Percentiles rank a stretch among this genome's conserved stretches.
These are phyloP conservation scores for Trogon melanurus DNA, from an alignment of 2,113 vertebrate genomes.

Conservation along the genomic window DNA sequence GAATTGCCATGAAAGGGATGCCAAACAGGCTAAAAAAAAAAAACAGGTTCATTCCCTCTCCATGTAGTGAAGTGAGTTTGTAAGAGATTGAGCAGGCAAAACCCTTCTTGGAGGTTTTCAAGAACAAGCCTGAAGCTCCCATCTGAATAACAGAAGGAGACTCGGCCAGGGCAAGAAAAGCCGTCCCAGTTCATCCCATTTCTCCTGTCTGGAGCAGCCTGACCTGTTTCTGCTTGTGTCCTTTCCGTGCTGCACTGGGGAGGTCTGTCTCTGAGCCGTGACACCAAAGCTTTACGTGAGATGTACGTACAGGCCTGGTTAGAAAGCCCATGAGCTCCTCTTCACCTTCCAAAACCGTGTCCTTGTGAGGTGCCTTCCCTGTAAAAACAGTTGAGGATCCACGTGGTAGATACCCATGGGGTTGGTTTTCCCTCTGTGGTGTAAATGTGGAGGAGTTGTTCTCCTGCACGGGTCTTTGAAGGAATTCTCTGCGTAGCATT, in stretches of 20 bases:
- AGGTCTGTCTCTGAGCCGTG: neutral
- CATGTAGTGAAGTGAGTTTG: neutral
- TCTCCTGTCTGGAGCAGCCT: neutral
- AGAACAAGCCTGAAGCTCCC: neutral
- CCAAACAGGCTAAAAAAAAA: neutral
- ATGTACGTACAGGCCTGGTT: neutral
- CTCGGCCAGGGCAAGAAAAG: neutral
- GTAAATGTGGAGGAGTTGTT: too few relatives aligned
- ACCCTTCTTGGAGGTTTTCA: neutral
- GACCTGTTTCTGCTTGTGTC: neutral
- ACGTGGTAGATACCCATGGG: accelerated
- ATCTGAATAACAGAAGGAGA: neutral
- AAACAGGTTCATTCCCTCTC: neutral
- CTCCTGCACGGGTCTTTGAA: accelerated
- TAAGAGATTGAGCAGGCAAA: neutral
- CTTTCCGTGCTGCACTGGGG: neutral
- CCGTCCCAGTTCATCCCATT: neutral
- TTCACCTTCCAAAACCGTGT: neutral
- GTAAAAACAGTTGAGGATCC: neutral
- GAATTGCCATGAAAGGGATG: neutral
- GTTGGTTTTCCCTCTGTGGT: neutral
- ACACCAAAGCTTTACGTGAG: neutral
- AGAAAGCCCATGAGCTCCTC: neutral
- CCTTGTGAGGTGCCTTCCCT: neutral
- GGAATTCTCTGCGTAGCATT: neutral